These are phyloP conservation scores for Phrynosoma platyrhinos DNA, from an alignment of 2,113 vertebrate genomes.

Conservation along the genomic window DNA sequence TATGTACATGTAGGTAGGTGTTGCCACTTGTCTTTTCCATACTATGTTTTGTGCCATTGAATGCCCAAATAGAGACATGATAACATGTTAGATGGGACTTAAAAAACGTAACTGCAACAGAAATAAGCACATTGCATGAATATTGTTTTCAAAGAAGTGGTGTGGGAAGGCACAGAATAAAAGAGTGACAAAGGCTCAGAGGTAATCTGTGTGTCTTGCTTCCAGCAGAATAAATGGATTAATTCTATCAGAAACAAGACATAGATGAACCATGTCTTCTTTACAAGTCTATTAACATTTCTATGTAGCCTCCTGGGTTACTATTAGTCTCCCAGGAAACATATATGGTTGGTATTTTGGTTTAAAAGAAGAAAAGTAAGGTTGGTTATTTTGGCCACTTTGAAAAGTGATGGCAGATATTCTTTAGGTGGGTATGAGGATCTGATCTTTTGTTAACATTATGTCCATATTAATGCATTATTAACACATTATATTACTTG, in stretches of 20 bases:
- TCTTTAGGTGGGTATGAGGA: no score
- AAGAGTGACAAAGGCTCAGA: no score
- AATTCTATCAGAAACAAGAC: not conserved
- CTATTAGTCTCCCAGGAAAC: not conserved
- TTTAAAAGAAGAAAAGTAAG: not conserved
- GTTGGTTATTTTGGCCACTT: no score
- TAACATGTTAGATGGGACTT: not conserved
- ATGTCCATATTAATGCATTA: no score
- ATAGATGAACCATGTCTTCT: not conserved
- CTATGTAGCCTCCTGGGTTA: not conserved
- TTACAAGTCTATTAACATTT: not conserved
- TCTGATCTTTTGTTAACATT: no score
- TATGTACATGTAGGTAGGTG: not conserved
- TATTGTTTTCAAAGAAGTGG: no score
- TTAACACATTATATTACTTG: no score
- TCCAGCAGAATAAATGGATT: not conserved
- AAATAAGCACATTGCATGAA: no score
- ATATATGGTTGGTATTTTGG: no score
- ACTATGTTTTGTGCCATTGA: not conserved
- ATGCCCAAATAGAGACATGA: not conserved
- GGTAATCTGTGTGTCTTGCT: not conserved
- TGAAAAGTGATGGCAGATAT: not conserved
- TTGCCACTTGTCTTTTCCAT: not conserved
- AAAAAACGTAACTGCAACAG: not conserved
- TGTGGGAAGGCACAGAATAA: no score